Base-by-base conservation (phyloP, 2,888 invertebrate species). In the Hypselothyrea guttata region DNA sequence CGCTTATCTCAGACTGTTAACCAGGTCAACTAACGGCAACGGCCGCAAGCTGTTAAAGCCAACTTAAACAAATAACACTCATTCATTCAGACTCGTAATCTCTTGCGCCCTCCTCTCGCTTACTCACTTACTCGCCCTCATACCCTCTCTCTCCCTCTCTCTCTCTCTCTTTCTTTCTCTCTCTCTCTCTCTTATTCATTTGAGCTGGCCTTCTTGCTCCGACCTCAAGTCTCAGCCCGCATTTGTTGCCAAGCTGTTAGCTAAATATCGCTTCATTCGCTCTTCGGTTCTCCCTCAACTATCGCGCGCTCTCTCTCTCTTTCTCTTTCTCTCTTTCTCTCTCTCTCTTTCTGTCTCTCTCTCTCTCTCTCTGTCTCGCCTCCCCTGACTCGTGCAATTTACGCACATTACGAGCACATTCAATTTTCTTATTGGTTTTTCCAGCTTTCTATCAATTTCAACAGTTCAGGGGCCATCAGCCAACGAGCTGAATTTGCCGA, bases 21-120 rank as follows among this genome's bases (percentile, higher is more conserved):
- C 75, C 79, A 82, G 82, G 86, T 84, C 82, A 82, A 82, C 84
- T 82, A 82, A 82, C 82, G 86, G 82, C 78, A 63, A 73, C 75
- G 55, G 66, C 82, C 75, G 72, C 78, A 77, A 84, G 72, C 86
- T 84, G 86, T 84, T 81, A 86, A 84, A 82, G 71, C 82, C 71
- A 75, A 84, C 69, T 77, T 81, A 77, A 84, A 77, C 78, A 81
- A 81, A 81, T 86, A 84, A 67, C 78, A 74, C 67, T 75, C 67
- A 75, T 72, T 75, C 79, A 79, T 68, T 66, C 59, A 68, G 51
- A 51, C 54, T 54, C 52, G 54, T 45, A 45, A 61, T 55, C 60
- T 56, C 48, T 49, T 33, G 38, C 28, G 15, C 51, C 34, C 41
- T 22, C 34, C 56, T 54, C 37, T 27, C 7, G 30, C 38, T 47